Conservation (phyloP, 2,888 invertebrate species). For the Acanthopleura granulata region DNA sequence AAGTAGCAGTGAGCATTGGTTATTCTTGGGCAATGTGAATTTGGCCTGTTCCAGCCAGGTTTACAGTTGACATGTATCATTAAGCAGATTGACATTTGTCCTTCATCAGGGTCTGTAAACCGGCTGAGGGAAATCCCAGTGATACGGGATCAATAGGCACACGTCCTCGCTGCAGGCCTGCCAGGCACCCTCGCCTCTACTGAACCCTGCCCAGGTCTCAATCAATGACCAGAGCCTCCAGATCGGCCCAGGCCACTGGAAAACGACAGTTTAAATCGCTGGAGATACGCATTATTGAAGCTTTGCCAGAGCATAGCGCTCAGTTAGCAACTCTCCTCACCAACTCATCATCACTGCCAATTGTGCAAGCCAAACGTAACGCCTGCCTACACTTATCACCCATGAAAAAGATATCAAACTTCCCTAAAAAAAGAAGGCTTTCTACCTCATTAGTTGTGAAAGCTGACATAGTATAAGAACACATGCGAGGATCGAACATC, state of each 20-base stretch:
- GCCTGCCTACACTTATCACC: background rate
- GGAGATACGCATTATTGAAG: constrained; percentile 12
- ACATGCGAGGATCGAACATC: too few species aligned
- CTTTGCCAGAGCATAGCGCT: background rate
- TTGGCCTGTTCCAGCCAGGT: background rate
- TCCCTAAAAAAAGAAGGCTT: too few species aligned
- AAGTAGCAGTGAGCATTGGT: constrained; percentile 8
- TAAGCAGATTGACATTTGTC: constrained; percentile 16
- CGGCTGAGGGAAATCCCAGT: constrained; percentile 6
- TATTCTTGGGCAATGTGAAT: constrained; percentile 11
- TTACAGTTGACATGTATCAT: constrained; percentile 20
- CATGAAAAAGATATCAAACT: too few species aligned
- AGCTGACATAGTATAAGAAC: too few species aligned
- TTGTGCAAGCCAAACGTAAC: background rate
- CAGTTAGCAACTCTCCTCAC: background rate
- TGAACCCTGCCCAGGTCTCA: background rate
- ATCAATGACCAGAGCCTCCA: background rate
- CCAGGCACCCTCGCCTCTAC: background rate
- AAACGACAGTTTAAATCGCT: background rate
- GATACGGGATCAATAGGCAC: constrained; percentile 11
- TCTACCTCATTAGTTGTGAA: too few species aligned
- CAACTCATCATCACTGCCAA: background rate
- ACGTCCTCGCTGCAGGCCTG: background rate
- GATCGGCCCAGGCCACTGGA: background rate
- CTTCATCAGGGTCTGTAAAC: constrained; percentile 18